These are phyloP conservation scores for Galeruca laticollis DNA, from an alignment of 2,888 invertebrate genomes.

Conservation along the genomic window DNA sequence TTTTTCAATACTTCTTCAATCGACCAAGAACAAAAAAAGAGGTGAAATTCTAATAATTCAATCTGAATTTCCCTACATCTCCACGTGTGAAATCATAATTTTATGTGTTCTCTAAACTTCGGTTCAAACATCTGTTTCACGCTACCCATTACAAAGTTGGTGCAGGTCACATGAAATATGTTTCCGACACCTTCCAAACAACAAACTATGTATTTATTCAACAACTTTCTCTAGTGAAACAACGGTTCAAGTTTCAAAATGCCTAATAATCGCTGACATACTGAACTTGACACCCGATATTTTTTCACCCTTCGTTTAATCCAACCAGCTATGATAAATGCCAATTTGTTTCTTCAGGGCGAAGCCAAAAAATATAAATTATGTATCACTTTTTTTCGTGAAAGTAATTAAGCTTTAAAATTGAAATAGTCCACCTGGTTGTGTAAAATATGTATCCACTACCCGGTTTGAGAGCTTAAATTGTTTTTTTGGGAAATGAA, in stretches of 20 bases:
- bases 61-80: not conserved
- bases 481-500: too few species aligned
- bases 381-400: not conserved
- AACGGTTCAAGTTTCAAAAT: slow-evolving; percentile 6
- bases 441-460: not conserved
- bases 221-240: slow-evolving; percentile 12
- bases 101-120: not conserved
- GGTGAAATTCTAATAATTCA: too few species aligned
- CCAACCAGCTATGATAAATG: not conserved
- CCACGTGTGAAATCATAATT: not conserved
- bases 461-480: not conserved
- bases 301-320: slow-evolving; percentile 13
- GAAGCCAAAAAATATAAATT: not conserved
- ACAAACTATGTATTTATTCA: slow-evolving; percentile 16
- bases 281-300: slow-evolving; percentile 29
- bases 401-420: not conserved
- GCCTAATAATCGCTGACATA: slow-evolving; percentile 9
- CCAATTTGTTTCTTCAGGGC: not conserved
- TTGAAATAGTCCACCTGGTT: not conserved
- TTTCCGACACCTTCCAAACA: slow-evolving; percentile 15
- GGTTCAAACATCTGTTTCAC: slow-evolving; percentile 5
- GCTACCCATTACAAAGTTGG: not conserved
- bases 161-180: slow-evolving; percentile 6
- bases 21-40: too few species aligned
- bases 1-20: too few species aligned